Percentiles rank a stretch among this genome's conserved stretches.
These are phyloP conservation scores for Apostichopus leukothele DNA, from an alignment of 53 echinoderm and acorn worm genomes.

Conservation along the genomic window DNA sequence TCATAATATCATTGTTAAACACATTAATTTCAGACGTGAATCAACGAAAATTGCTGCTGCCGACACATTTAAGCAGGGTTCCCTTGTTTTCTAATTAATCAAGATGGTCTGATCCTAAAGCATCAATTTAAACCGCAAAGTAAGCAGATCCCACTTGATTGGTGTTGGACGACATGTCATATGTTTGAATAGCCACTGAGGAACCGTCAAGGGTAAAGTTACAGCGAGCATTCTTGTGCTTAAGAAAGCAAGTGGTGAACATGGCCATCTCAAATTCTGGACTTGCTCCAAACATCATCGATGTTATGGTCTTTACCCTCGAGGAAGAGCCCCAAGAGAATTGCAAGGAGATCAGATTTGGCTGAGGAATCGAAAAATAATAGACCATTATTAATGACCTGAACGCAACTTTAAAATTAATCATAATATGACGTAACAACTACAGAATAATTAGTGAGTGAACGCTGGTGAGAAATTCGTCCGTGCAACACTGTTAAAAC, in stretches of 20 bases:
- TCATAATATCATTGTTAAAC: too few relatives aligned
- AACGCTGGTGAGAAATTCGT: too few relatives aligned
- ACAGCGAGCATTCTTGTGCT: constrained; percentile 55
- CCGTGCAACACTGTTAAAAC: too few relatives aligned
- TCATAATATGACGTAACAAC: too few relatives aligned
- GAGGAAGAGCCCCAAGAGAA: constrained; percentile 39
- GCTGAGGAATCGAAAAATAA: constrained; percentile 39
- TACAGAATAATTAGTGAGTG: too few relatives aligned
- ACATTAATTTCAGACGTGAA: too few relatives aligned
- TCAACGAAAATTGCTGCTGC: too few relatives aligned
- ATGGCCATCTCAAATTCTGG: constrained; percentile 91
- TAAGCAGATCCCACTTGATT: constrained; percentile 70
- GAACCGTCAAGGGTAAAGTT: constrained; percentile 65
- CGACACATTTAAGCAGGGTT: too few relatives aligned
- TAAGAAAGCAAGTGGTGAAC: constrained; percentile 73
- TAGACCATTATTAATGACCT: too few relatives aligned
- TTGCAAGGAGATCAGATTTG: constrained; percentile 60
- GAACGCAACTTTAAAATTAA: too few relatives aligned
- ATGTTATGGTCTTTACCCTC: constrained; percentile 67
- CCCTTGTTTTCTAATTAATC: too few relatives aligned
- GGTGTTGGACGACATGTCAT: constrained; percentile 49
- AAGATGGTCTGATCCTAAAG: too few relatives aligned
- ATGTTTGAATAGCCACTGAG: constrained; percentile 70
- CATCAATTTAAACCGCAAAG: constrained; percentile 57
- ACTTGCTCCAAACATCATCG: constrained; percentile 77